Evolutionary conservation across 2,888 invertebrate species (phyloP).

Genomic region (Drosophila algonquin): DNA sequence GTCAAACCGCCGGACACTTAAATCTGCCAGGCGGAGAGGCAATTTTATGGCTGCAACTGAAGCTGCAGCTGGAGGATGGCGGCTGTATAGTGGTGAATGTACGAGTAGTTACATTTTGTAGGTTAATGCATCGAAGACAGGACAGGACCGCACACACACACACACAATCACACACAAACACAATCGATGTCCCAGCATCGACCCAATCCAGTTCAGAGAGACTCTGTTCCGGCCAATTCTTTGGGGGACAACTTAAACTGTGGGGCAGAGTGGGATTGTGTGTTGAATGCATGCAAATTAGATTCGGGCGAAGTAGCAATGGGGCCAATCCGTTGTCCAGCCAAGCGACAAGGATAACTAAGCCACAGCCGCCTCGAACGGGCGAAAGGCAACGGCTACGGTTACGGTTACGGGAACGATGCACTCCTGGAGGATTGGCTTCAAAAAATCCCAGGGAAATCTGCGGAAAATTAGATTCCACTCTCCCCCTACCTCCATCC

Average conservation of each 20-base stretch:
- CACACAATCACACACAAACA: neutral
- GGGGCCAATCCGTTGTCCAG: slow-evolving; percentile 41
- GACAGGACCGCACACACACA: slow-evolving; percentile 40
- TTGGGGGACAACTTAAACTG: slow-evolving; percentile 36
- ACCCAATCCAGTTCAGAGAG: slow-evolving; percentile 16
- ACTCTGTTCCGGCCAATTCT: slow-evolving; percentile 22
- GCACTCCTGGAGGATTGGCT: slow-evolving; percentile 39
- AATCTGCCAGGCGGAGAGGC: slow-evolving; percentile 43
- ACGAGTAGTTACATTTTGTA: slow-evolving; percentile 34
- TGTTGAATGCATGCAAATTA: slow-evolving; percentile 61
- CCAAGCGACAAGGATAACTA: slow-evolving; percentile 55
- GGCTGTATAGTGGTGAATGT: neutral
- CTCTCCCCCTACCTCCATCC: slow-evolving; percentile 5
- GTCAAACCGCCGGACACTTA: slow-evolving; percentile 51
- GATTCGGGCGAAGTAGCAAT: slow-evolving; percentile 46
- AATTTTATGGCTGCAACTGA: slow-evolving; percentile 51
- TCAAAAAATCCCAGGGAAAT: slow-evolving; percentile 54
- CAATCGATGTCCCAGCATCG: slow-evolving; percentile 14
- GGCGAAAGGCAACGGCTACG: neutral
- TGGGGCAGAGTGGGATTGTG: slow-evolving; percentile 22
- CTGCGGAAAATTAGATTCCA: slow-evolving; percentile 74
- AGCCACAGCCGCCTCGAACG: slow-evolving; percentile 41
- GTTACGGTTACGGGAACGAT: neutral
- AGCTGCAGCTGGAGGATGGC: slow-evolving; percentile 1
- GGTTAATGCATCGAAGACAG: slow-evolving; percentile 57